Conservation (phyloP, 2,113 vertebrate species). For the Ailurus styani region DNA sequence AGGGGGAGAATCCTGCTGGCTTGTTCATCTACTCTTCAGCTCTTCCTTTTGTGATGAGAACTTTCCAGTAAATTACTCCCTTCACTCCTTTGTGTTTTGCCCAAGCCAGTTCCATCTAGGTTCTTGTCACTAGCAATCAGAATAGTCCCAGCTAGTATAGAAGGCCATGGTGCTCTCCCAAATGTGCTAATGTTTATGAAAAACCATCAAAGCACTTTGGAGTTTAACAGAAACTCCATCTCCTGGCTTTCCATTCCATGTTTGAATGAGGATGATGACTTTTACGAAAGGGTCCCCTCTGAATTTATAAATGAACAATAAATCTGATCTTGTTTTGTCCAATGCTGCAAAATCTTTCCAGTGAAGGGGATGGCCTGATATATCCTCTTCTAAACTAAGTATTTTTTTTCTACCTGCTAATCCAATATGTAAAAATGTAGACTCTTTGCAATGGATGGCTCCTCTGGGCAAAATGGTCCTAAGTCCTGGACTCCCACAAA, state of each 20-base stretch:
- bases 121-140: neutral
- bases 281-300: neutral
- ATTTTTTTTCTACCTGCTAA: neutral
- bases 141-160: neutral
- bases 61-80: neutral
- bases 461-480: neutral
- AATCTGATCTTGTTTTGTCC: neutral
- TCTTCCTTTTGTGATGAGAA: neutral
- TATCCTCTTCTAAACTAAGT: neutral
- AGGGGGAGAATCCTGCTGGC: neutral
- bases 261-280: neutral
- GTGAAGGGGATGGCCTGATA: neutral
- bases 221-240: neutral
- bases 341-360: neutral
- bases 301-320: constrained; percentile 21
- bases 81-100: neutral
- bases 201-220: neutral
- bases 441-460: neutral
- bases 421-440: neutral
- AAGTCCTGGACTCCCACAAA: neutral
- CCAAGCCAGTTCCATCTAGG: neutral
- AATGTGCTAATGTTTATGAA: neutral
- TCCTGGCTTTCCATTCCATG: constrained; percentile 5
- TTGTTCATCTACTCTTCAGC: too few relatives aligned
- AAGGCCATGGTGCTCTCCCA: neutral